Evolutionary conservation across 1,140 invertebrate species (phyloP).

Genomic region (Drosophila kanapiae): DNA sequence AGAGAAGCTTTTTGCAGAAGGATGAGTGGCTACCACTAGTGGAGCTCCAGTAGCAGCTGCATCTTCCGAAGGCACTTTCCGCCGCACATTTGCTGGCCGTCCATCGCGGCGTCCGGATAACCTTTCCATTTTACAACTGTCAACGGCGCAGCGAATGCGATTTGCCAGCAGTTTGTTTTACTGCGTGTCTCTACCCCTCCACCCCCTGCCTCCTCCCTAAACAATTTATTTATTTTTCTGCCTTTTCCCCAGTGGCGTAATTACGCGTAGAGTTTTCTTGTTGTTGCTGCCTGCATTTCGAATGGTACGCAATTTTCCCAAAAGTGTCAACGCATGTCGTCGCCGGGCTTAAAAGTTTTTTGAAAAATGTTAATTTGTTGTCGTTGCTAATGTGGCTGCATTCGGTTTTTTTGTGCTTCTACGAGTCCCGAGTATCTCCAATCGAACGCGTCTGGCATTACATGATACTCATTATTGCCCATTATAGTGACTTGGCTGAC

Average conservation of each 20-base stretch:
- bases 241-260: constrained; percentile 45
- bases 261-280: constrained; percentile 54
- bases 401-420: constrained; percentile 47
- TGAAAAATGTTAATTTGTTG: constrained; percentile 73
- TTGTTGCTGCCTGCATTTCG: constrained; percentile 52
- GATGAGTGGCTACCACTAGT: not conserved
- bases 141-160: constrained; percentile 56
- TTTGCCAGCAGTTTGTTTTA: constrained; percentile 57
- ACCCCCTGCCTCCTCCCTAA: too few species aligned
- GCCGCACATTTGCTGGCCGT: constrained; percentile 29
- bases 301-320: constrained; percentile 74
- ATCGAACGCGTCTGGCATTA: constrained; percentile 61
- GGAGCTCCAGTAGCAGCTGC: constrained; percentile 28
- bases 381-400: constrained; percentile 40
- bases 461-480: constrained; percentile 74
- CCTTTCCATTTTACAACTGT: constrained; percentile 80
- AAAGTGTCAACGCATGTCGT: constrained; percentile 74
- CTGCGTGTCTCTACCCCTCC: not conserved
- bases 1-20: constrained; percentile 46
- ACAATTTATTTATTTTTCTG: constrained; percentile 22
- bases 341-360: constrained; percentile 36
- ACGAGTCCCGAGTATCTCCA: constrained; percentile 29
- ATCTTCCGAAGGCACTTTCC: constrained; percentile 39
- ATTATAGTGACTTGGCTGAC: constrained; percentile 45
- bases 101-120: constrained; percentile 43